Evolutionary conservation across 2,113 vertebrate genomes (phyloP), one percentile per base, ranked within the genome.

Genomic region (Carlito syrichta): DNA sequence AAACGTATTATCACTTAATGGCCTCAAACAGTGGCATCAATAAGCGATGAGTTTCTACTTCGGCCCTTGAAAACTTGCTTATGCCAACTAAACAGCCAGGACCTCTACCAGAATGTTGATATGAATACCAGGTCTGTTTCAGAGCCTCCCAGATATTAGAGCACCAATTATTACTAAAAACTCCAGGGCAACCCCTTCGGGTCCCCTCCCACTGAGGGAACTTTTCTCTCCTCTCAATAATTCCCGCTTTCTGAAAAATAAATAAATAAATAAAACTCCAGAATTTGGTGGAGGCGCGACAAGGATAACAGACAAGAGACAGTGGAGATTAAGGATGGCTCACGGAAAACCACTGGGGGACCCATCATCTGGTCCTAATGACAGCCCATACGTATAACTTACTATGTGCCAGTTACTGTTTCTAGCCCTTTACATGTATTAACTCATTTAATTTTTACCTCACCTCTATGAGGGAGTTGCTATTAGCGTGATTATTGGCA

Each of bases 1-100:
- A 81, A 89, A 97, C 92, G 81, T 86, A 71, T 96, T 96, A 95
- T 91, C 84, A 69, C 60, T 79, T 97, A 93, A 95, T 96, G 90
- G 68, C 27, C 3, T 82, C 91, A 86, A 97, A 93, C 43, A 45
- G 73, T 91, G 74, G 76, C 78, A 89, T 92, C 88, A 94, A 88
- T 93, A 96, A 87, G 74, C 66, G 88, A 66, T 96, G 89, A 66
- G 60, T 93, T 95, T 88, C 91, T 95, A 63, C 95, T 97, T 96
- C 25, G 54, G 76, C 48, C 63, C 43, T 90, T 88, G 58, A 35
- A 96, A 77, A 83, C 86, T 78, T 73, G 68, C 93, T 96, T 52
- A 0, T 86, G 74, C 7, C 88, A 63, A 68, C 96, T 97, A 96
- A 97, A 96, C 94, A 43, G 12, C 43, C 91, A 95, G 79, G 40